Evolutionary conservation across 2,888 invertebrate species (phyloP), one percentile per base, ranked within the genome.

Genomic region (Malacosoma neustria): DNA sequence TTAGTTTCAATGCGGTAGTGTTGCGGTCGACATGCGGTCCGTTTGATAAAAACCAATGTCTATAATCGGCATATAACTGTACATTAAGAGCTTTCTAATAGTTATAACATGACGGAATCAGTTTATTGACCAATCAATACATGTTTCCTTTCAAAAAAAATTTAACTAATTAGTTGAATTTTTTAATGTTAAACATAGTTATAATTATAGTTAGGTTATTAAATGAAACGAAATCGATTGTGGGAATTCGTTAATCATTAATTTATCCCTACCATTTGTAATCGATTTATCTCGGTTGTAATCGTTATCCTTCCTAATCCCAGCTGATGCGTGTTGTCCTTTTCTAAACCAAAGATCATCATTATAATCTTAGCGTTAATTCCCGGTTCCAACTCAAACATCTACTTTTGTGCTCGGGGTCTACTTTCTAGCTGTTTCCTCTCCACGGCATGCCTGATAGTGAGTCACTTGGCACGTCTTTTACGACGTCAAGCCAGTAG

Each of bases 61-160:
- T 22, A 22, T 22, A 22, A 22, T 22, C 22, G 22, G 22, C 9
- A 22, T 22, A 35, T 54, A 53, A 57, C 48, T 49, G 49, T 51
- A 49, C 38, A 49, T 56, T 58, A 55, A 59, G 55, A 55, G 48
- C 54, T 54, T 53, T 48, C 49, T 47, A 56, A 55, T 57, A 49
- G 51, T 48, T 31, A 54, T 52, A 55, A 54, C 63, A 60, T 60
- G 55, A 60, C 48, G 41, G 48, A 51, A 47, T 57, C 48, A 45
- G 54, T 67, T 70, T 67, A 72, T 69, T 62, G 61, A 52, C 55
- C 68, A 70, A 72, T 70, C 62, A 58, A 51, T 46, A 45, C 54
- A 55, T 56, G 57, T 62, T 59, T 62, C 56, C 49, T 55, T 46
- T 43, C 51, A 44, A 49, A 49, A 49, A 54, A 43, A 49, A 44